These are phyloP conservation scores for Numenius phaeopus DNA, from an alignment of 2,797 vertebrate species.

Conservation along the genomic window DNA sequence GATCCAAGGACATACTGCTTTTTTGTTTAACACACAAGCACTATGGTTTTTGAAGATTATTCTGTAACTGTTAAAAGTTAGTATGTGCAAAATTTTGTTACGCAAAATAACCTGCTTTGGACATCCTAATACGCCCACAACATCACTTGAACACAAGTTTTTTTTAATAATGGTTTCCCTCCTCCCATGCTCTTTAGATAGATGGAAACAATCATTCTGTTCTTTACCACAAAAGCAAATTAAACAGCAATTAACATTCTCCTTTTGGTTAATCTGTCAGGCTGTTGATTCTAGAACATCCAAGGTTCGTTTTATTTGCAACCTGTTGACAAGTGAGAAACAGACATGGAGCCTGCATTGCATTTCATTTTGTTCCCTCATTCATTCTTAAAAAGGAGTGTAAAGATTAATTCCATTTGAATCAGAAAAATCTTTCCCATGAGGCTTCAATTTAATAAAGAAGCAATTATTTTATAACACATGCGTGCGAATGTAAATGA, in stretches of 20 bases:
- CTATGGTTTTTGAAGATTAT: background rate
- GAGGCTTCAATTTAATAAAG: background rate
- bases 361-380: background rate
- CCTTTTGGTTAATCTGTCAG: background rate
- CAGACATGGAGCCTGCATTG: background rate
- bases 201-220: background rate
- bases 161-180: background rate
- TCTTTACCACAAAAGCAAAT: background rate
- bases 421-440: background rate
- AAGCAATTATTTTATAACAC: background rate
- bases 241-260: background rate
- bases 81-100: background rate
- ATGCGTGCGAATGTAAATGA: background rate
- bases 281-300: background rate
- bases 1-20: background rate
- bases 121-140: background rate
- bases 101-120: background rate
- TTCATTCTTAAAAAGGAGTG: background rate
- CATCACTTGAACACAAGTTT: background rate
- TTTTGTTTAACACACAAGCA: background rate
- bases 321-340: background rate
- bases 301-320: constrained; percentile 4
- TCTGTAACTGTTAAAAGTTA: background rate
- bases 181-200: fast-evolving
- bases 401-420: background rate